Percentiles rank a stretch among this genome's conserved stretches.
These are phyloP conservation scores for Acipenser oxyrinchus DNA, from an alignment of 2,797 vertebrate species.

Conservation along the genomic window DNA sequence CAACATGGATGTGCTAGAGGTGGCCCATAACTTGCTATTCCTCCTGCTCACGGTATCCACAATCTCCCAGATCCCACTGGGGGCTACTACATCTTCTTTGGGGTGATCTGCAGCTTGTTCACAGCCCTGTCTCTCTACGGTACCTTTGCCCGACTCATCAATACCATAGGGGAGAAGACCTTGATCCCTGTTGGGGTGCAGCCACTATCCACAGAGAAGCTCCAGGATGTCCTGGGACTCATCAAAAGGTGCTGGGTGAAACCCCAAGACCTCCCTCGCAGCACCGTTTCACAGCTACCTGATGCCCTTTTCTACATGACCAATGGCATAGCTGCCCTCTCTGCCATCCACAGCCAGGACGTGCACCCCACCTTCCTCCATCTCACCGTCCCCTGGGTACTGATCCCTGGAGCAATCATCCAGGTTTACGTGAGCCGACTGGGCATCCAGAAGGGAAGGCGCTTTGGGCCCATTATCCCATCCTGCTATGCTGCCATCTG, in stretches of 20 bases:
- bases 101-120: conserved; percentile 65
- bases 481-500: conserved; percentile 69
- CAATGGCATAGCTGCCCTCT: conserved; percentile 71
- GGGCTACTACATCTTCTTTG: conserved; percentile 62
- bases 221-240: conserved; percentile 36
- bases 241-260: conserved; percentile 21
- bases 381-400: conserved; percentile 66
- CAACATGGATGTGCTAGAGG: conserved; percentile 67
- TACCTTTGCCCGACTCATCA: conserved; percentile 71
- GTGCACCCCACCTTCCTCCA: conserved; percentile 41
- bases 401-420: conserved; percentile 68
- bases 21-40: conserved; percentile 69
- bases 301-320: conserved; percentile 73
- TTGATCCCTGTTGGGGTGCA: conserved; percentile 68
- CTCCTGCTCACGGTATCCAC: conserved; percentile 62
- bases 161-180: conserved; percentile 76
- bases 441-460: conserved; percentile 53
- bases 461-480: conserved; percentile 68
- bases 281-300: conserved; percentile 40
- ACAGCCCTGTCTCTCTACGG: conserved; percentile 59
- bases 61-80: conserved; percentile 63
- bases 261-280: conserved; percentile 2
- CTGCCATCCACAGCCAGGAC: conserved; percentile 52
- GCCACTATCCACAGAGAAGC: conserved; percentile 49
- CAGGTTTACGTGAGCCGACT: conserved; percentile 69